Percentiles rank a stretch among this genome's conserved stretches.
Conservation (phyloP, 2,888 invertebrate genomes). For the Volucella inflata region DNA sequence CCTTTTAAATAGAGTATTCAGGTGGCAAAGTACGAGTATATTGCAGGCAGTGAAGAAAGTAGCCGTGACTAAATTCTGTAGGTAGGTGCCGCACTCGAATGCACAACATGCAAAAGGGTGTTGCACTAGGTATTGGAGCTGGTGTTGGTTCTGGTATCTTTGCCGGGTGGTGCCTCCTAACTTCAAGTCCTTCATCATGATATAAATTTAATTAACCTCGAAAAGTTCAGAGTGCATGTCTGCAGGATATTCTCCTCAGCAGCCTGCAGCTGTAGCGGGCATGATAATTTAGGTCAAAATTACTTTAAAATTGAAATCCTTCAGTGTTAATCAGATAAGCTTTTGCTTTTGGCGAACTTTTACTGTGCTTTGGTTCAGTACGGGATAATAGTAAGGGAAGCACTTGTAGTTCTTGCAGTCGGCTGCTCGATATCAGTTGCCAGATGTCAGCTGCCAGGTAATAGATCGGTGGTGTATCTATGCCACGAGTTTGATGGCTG, state of each 20-base stretch:
- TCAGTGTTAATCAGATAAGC: slow-evolving; percentile 72
- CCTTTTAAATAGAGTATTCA: background rate
- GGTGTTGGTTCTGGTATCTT: no score
- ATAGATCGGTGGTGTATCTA: slow-evolving; percentile 10
- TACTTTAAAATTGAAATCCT: slow-evolving; percentile 74
- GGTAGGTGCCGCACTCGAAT: slow-evolving; percentile 6
- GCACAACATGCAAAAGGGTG: background rate
- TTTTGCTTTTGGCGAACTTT: slow-evolving; percentile 49
- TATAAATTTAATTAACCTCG: slow-evolving; percentile 81
- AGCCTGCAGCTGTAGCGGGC: slow-evolving; percentile 38
- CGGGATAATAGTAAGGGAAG: background rate
- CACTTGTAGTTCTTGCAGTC: slow-evolving; percentile 34
- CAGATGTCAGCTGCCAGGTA: background rate
- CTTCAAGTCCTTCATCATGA: slow-evolving; percentile 78
- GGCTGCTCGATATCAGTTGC: background rate
- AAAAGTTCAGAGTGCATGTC: slow-evolving; percentile 80
- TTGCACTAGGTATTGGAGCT: slow-evolving; percentile 16
- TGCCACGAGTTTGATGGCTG: slow-evolving; percentile 50
- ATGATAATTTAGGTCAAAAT: slow-evolving; percentile 71
- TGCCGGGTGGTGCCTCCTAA: slow-evolving; percentile 17
- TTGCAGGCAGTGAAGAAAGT: slow-evolving; percentile 12
- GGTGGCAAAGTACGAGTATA: slow-evolving; percentile 27
- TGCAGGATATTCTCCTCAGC: slow-evolving; percentile 79
- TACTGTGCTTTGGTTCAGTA: slow-evolving; percentile 11
- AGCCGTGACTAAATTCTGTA: slow-evolving; percentile 35